Percentiles rank a stretch among this genome's conserved stretches.
phyloP scores from a whole-genome alignment of 64 coral and sea anemone species.

The Montipora foliosa region DNA sequence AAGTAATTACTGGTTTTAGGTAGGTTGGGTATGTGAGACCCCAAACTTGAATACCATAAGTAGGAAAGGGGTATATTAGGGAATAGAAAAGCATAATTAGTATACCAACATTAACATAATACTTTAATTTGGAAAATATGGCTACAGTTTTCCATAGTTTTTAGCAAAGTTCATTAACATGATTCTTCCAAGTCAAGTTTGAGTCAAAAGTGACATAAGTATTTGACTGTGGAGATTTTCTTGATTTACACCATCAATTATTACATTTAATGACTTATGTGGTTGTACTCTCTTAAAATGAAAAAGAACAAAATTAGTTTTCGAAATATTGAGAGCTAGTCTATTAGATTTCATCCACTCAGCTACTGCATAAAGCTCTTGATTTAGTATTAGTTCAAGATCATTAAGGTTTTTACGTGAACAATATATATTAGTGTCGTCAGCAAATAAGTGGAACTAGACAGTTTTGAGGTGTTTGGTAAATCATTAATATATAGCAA shows the following conservation, averaged over 20 bases:
- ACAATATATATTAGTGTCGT: constrained; percentile 52
- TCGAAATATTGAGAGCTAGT: constrained; percentile 2
- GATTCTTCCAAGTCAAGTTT: constrained; percentile 45
- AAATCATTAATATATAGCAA: constrained; percentile 47
- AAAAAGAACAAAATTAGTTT: constrained; percentile 55
- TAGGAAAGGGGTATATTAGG: constrained; percentile 3
- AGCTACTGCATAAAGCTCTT: constrained; percentile 20
- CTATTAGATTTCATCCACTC: constrained; percentile 24
- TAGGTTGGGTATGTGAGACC: constrained; percentile 37
- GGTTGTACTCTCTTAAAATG: neutral
- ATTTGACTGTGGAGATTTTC: constrained; percentile 23
- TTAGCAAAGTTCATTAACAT: constrained; percentile 39
- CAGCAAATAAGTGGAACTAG: constrained; percentile 32
- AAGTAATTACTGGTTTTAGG: neutral
- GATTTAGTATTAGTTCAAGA: constrained; percentile 24
- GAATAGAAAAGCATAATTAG: constrained; percentile 12
- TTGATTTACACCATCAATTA: constrained; percentile 34
- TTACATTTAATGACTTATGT: neutral
- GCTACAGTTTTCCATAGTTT: constrained; percentile 55
- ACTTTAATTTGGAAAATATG: constrained; percentile 63
- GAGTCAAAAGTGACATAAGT: constrained; percentile 36
- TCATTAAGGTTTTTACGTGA: neutral
- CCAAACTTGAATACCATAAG: constrained; percentile 38
- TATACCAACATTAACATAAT: constrained; percentile 32
- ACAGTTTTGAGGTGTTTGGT: neutral